Percentiles rank a stretch among this genome's conserved stretches.
Conservation (phyloP, 2,797 vertebrate genomes). For the Tadarida brasiliensis region DNA sequence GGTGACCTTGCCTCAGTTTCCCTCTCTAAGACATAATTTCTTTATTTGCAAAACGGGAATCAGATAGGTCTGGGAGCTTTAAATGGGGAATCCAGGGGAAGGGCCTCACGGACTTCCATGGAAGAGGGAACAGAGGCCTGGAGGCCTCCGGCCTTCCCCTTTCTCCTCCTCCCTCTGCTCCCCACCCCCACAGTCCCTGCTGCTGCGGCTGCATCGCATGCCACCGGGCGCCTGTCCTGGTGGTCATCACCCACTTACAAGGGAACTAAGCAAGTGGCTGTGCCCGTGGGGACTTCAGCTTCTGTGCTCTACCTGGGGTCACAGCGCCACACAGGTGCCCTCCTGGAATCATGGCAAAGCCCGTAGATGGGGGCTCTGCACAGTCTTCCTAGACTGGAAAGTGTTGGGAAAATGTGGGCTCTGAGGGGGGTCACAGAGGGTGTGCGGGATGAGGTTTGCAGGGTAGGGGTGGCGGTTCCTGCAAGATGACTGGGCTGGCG, state of each 20-base stretch:
- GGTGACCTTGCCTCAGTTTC: background rate
- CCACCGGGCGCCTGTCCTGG: background rate
- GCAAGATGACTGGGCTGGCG: fast-evolving
- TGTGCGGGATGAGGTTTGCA: fast-evolving
- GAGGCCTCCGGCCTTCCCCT: background rate
- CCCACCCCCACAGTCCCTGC: background rate
- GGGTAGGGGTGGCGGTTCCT: fast-evolving
- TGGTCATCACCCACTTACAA: fast-evolving
- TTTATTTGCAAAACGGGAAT: background rate
- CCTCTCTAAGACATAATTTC: background rate
- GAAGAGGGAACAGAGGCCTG: background rate
- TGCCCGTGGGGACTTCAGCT: background rate
- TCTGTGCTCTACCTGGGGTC: fast-evolving
- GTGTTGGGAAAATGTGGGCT: too few relatives aligned
- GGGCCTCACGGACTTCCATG: background rate
- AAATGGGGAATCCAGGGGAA: background rate
- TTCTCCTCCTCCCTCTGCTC: background rate
- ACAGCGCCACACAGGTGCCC: fast-evolving
- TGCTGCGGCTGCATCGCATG: background rate
- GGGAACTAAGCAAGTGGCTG: background rate
- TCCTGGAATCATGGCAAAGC: background rate
- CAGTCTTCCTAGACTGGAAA: background rate
- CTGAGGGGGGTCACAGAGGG: too few relatives aligned
- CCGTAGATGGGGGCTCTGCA: background rate
- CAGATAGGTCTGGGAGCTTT: background rate